phyloP scores from a whole-genome alignment of 2,113 vertebrate genomes.

The Bombycilla garrulus region DNA sequence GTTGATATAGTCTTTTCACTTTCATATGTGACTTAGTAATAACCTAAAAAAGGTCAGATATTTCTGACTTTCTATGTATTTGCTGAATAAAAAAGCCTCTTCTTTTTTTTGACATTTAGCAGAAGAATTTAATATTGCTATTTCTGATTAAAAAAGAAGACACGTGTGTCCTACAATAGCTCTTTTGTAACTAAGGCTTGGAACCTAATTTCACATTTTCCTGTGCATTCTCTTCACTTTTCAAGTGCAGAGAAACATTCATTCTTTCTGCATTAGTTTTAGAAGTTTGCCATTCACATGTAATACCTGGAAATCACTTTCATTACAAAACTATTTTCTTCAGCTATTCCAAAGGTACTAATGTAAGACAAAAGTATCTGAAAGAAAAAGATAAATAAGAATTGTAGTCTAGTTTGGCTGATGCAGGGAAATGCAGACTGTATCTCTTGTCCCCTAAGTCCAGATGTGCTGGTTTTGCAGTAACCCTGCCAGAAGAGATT shows the following conservation, averaged over 20 bases:
- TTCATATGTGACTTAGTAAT: background rate
- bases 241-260: background rate
- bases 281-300: background rate
- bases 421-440: background rate
- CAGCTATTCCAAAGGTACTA: background rate
- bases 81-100: background rate
- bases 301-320: background rate
- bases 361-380: background rate
- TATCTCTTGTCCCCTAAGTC: background rate
- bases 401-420: background rate
- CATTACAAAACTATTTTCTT: background rate
- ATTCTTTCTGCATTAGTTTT: background rate
- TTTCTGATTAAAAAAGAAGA: background rate
- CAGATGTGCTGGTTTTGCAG: background rate
- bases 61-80: background rate
- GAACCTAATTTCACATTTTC: background rate
- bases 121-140: background rate
- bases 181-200: background rate
- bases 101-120: background rate
- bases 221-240: slow-evolving; percentile 18
- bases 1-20: background rate
- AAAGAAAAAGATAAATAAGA: background rate
- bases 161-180: background rate
- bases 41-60: background rate
- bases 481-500: background rate